Evolutionary conservation across 1,140 invertebrate genomes (phyloP), one percentile per base, ranked within the genome.

Genomic region (Diabrotica virgifera): DNA sequence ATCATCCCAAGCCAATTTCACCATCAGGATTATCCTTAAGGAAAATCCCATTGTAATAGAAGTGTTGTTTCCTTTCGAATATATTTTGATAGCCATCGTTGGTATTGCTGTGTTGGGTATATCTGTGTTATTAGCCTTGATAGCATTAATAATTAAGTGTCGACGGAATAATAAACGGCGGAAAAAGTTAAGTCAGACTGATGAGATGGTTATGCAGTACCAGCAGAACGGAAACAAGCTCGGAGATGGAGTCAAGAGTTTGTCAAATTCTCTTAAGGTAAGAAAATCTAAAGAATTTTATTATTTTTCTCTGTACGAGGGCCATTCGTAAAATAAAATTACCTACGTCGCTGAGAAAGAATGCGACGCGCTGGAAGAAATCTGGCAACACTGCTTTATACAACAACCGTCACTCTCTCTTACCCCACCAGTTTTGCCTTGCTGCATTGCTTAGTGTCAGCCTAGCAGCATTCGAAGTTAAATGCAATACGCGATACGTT

Each of bases 1-100:
- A 11, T 85, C 81, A 59, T 82, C 86, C 0, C 85, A 86, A 62
- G 86, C 89, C 3, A 94, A 94, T 73, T 90, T 91, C 62, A 92
- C 91, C 0, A 83, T 95, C 36, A 81, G 85, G 63, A 85, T 92
- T 13, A 82, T 90, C 35, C 82, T 89, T 24, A 89, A 89, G 76
- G 87, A 89, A 72, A 88, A 89, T 61, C 85, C 87, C 6, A 82
- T 87, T 12, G 83, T 87, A 5, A 84, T 86, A 40, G 83, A 86
- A 53, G 84, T 87, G 3, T 83, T 83, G 84, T 58, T 88, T 74
- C 86, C 87, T 1, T 82, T 86, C 37, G 86, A 89, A 74, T 88
- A 89, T 72, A 82, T 89, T 58, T 81, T 90, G 36, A 84, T 87
- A 10, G 84, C 87, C 68, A 84, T 87, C 36, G 84, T 84, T 8